Conservation (phyloP, 1,140 invertebrate genomes). For the Orius insidiosus region DNA sequence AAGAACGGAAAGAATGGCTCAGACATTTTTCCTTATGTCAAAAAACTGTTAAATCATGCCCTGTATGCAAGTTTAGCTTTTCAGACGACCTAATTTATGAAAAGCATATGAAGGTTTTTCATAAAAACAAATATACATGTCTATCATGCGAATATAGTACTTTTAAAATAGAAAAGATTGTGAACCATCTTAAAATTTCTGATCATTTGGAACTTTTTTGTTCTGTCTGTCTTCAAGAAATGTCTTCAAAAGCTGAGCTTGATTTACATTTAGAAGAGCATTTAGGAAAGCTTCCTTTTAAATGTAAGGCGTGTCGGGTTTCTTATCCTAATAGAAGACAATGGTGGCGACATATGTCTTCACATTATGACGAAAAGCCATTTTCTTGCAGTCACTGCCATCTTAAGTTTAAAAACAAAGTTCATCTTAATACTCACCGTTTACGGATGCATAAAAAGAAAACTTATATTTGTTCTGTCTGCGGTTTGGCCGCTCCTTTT, state of each 20-base stretch:
- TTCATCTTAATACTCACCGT: neutral
- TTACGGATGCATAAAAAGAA: neutral
- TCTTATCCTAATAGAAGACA: neutral
- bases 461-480: conserved; percentile 3
- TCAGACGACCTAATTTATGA: neutral
- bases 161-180: conserved; percentile 3
- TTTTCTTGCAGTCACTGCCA: neutral
- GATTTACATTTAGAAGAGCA: conserved; percentile 8
- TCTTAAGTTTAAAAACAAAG: neutral
- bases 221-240: conserved; percentile 8
- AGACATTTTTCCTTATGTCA: too few species aligned
- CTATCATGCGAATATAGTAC: conserved; percentile 7
- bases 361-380: neutral
- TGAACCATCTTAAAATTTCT: conserved; percentile 2
- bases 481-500: conserved; percentile 9
- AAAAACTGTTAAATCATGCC: too few species aligned
- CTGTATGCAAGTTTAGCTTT: conserved; percentile 5
- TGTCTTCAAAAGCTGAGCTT: neutral
- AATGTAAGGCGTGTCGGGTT: conserved; percentile 2
- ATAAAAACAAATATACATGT: conserved; percentile 9
- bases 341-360: conserved; percentile 2
- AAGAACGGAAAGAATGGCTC: too few species aligned
- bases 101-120: conserved; percentile 10
- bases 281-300: conserved; percentile 3
- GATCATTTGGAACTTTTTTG: conserved; percentile 6